Conservation (phyloP, 2,113 vertebrate genomes). For the Chamaea fasciata region DNA sequence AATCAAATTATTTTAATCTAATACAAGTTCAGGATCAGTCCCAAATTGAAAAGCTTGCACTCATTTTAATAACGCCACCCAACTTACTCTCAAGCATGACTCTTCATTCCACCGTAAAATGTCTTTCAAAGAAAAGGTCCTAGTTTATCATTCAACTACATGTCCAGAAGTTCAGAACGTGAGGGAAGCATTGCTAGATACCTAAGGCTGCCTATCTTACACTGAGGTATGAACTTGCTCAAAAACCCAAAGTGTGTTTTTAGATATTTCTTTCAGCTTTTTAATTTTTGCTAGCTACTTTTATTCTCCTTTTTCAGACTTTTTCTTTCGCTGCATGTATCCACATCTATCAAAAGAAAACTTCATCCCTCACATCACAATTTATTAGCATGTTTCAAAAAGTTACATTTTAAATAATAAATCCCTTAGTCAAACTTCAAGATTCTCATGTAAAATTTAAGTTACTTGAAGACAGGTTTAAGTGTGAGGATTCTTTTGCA, state of each 20-base stretch:
- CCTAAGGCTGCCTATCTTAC: neutral
- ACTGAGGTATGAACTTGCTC: neutral
- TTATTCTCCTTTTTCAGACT: neutral
- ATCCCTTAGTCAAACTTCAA: neutral
- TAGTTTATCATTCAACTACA: neutral
- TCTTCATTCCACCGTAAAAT: neutral
- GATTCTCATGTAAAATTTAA: neutral
- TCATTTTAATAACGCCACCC: neutral
- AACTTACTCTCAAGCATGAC: neutral
- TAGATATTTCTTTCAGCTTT: neutral
- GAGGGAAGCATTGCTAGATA: neutral
- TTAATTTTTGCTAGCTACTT: neutral
- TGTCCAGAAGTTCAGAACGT: neutral
- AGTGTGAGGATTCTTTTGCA: neutral
- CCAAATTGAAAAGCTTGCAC: neutral
- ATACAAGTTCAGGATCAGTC: neutral
- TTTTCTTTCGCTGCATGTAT: neutral
- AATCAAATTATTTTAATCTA: neutral
- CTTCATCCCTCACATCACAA: neutral
- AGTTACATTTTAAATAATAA: neutral
- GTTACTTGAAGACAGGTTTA: neutral
- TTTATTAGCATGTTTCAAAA: neutral
- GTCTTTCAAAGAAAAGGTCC: neutral
- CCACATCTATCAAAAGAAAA: neutral
- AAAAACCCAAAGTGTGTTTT: neutral